These are phyloP conservation scores for Electrona antarctica DNA, from an alignment of 2,113 vertebrate genomes.

Conservation along the genomic window DNA sequence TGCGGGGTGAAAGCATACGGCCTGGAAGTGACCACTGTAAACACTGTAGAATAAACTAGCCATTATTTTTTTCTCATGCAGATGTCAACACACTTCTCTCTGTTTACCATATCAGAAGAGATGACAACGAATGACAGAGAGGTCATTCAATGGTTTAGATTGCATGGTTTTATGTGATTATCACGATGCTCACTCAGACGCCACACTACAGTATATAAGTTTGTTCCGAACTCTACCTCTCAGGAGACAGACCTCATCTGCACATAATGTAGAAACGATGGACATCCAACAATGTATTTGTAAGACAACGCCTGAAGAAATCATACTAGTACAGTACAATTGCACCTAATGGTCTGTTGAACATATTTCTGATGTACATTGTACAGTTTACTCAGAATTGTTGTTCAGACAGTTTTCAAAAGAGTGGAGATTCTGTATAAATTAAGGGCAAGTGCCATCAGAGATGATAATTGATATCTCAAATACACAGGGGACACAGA, in stretches of 20 bases:
- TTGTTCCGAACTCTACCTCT: background rate
- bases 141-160: no score
- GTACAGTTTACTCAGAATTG: no score
- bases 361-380: background rate
- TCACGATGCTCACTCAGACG: background rate
- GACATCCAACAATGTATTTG: background rate
- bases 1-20: constrained; percentile 56
- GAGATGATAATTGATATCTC: no score
- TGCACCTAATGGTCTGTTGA: background rate
- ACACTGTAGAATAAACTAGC: constrained; percentile 28
- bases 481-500: no score
- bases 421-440: no score
- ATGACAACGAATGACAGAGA: background rate
- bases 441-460: no score
- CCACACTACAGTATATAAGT: constrained; percentile 3
- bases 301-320: background rate
- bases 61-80: background rate
- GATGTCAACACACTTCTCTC: constrained; percentile 15
- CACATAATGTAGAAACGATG: background rate
- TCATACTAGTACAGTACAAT: background rate
- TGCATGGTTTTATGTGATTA: no score
- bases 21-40: constrained; percentile 27
- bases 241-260: background rate
- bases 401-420: no score
- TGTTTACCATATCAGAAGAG: constrained; percentile 29